Evolutionary conservation across 2,113 vertebrate species (phyloP), one percentile per base, ranked within the genome.

Genomic region (Macquaria australasica): DNA sequence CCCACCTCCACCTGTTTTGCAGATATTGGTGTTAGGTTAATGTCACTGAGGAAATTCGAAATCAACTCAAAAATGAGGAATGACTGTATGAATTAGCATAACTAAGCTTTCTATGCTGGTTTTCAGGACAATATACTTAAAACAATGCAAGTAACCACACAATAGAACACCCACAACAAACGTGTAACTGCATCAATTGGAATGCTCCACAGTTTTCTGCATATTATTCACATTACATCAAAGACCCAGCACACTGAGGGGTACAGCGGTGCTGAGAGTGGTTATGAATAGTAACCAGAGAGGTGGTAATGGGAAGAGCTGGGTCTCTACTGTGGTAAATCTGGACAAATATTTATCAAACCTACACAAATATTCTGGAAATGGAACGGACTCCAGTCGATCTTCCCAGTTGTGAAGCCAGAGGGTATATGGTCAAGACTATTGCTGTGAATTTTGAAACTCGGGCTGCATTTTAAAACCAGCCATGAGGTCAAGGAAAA

Each of bases 211-310:
- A 81, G 75, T 89, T 88, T 89, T 90, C 92, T 89, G 92, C 93
- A 90, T 89, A 92, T 88, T 88, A 90, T 88, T 91, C 92, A 94
- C 89, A 91, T 91, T 92, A 91, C 90, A 92, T 91, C 87, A 89
- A 92, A 90, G 89, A 88, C 76, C 84, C 69, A 72, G 85, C 91
- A 67, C 69, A 67, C 92, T 79, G 88, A 85, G 83, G 91, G 88
- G 73, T 73, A 81, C 87, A 84, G 81, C 85, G 37, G 86, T 25
- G 85, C 89, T 51, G 89, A 76, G 88, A 87, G 83, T 92, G 87
- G 91, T 88, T 83, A 89, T 80, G 84, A 88, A 91, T 83, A 90
- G 81, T 78, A 90, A 92, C 89, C 86, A 88, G 86, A 83, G 85
- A 83, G 82, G 87, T 88, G 89, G 64, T 70, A 23, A 82, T 80